Evolutionary conservation across 2,113 vertebrate species (phyloP), one percentile per base, ranked within the genome.

Genomic region (Periophthalmodon schlosseri): DNA sequence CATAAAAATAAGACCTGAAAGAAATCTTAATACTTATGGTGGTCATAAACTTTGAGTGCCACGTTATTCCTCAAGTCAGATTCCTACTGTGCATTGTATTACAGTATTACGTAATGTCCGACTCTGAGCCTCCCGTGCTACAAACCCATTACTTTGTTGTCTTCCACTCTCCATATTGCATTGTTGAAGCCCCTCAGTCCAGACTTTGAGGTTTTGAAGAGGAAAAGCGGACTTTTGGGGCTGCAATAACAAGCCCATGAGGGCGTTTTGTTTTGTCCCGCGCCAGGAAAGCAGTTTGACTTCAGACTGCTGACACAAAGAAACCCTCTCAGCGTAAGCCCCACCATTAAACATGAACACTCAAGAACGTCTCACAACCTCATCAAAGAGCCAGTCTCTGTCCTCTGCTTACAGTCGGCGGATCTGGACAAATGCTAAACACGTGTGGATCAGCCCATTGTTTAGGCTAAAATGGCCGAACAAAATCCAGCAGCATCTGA

Each of bases 391-490:
- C 78, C 84, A 44, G 86, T 77, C 82, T 81, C 78, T 83, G 81
- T 89, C 79, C 73, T 82, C 81, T 88, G 85, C 88, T 91, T 90
- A 90, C 83, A 84, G 87, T 81, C 78, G 56, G 73, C 64, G 46
- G 73, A 87, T 84, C 83, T 60, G 70, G 84, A 16, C 20, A 89
- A 91, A 91, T 87, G 85, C 87, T 83, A 71, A 91, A 90, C 87
- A 92, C 89, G 86, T 88, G 89, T 88, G 88, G 66, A 75, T 2
- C 52, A 79, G 68, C 68, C 72, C 61, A 39, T 73, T 84, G 80
- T 90, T 91, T 91, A 83, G 88, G 77, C 90, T 86, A 84, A 90
- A 87, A 87, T 79, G 87, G 86, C 74, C 68, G 77, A 91, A 82
- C 80, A 85, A 76, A 72, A 91, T 84, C 85, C 81, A 75, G 86